A percentile compares a stretch with the other conserved stretches of the same genome.
Evolutionary conservation across 1,140 invertebrate genomes (phyloP).

Genomic region (Bombus superbus): DNA sequence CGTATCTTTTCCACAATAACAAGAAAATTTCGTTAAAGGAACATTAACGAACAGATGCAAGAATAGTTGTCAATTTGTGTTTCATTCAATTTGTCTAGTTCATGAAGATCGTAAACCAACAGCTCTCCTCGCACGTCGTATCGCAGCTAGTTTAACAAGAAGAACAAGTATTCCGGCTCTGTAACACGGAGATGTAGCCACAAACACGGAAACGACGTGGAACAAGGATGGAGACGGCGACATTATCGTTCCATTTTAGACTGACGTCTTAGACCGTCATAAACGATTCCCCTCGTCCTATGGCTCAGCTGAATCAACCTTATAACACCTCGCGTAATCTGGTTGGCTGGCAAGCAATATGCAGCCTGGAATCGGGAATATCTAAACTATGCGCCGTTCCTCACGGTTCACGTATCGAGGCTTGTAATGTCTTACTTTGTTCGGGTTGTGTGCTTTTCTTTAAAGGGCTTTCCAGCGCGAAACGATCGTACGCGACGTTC

Average conservation of each 20-base stretch:
- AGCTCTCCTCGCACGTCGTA: neutral
- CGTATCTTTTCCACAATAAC: neutral
- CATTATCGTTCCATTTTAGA: conserved; percentile 48
- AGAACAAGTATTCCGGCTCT: neutral
- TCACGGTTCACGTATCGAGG: neutral
- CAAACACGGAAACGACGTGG: conserved; percentile 32
- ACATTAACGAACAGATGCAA: neutral
- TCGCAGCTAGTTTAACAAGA: conserved; percentile 4
- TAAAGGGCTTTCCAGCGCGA: neutral
- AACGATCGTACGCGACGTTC: conserved; percentile 19
- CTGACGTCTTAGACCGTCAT: conserved; percentile 56
- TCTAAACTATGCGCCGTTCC: conserved; percentile 26
- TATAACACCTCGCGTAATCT: conserved; percentile 54
- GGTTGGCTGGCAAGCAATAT: conserved; percentile 23
- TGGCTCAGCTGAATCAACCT: conserved; percentile 63
- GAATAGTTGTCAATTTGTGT: neutral
- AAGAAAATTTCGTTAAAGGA: neutral
- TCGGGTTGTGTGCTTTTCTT: conserved; percentile 2
- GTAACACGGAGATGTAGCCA: conserved; percentile 31
- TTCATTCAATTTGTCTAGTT: conserved; percentile 26
- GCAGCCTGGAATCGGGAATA: conserved; percentile 25
- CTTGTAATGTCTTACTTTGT: conserved; percentile 2
- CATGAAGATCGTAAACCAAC: conserved; percentile 31
- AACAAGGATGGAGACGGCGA: neutral
- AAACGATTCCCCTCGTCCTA: conserved; percentile 59